Evolutionary conservation across 2,797 vertebrate genomes (phyloP).

Genomic region (Pelochelys cantorii): DNA sequence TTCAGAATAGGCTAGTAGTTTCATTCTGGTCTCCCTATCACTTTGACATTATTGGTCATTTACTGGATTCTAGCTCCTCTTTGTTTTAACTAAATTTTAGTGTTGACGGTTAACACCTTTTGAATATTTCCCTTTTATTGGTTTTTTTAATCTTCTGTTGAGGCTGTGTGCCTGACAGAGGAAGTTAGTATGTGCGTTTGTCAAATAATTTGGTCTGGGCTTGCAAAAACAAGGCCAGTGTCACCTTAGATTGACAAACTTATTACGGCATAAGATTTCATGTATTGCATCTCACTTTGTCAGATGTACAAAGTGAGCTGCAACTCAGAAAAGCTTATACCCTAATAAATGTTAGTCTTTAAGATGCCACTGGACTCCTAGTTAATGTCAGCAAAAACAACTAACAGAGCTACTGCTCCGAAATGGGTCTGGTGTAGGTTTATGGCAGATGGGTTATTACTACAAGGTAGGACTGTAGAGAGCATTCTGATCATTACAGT

Average conservation of each 20-base stretch:
- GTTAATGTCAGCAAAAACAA: too few relatives aligned
- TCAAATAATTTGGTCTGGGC: too few relatives aligned
- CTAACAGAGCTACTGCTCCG: too few relatives aligned
- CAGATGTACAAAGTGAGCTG: too few relatives aligned
- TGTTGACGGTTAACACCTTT: not conserved
- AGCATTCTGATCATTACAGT: not conserved
- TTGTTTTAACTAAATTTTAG: not conserved
- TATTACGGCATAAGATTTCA: too few relatives aligned
- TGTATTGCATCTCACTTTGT: too few relatives aligned
- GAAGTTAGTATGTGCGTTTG: not conserved
- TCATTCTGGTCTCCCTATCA: conserved; percentile 32
- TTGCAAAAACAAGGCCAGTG: too few relatives aligned
- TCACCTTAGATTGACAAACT: too few relatives aligned
- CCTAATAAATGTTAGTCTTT: too few relatives aligned
- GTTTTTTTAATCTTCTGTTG: not conserved
- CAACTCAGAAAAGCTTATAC: too few relatives aligned
- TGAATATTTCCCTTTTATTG: too few relatives aligned
- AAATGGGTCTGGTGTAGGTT: not conserved
- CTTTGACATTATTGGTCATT: conserved; percentile 24
- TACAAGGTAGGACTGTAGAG: not conserved
- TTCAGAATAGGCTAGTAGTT: conserved; percentile 28
- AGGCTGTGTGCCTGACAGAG: not conserved
- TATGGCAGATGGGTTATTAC: not conserved
- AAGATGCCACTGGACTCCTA: too few relatives aligned
- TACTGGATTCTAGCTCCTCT: conserved; percentile 39